Evolutionary conservation across 2,797 vertebrate species (phyloP), one percentile per base, ranked within the genome.

Genomic region (Podarcis lilfordi): DNA sequence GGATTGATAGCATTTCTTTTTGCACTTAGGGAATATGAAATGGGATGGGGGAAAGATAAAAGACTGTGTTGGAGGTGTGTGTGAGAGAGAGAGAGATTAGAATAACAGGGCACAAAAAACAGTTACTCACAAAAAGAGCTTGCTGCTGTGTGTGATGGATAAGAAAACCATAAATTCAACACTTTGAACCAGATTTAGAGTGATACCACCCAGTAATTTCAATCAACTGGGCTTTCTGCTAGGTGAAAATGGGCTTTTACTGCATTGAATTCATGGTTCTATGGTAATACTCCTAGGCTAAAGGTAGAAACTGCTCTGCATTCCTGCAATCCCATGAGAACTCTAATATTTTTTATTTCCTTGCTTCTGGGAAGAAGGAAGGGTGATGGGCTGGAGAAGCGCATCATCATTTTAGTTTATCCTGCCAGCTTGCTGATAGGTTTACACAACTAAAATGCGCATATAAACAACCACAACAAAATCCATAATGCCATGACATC

Each of bases 361-460:
- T 1, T 59, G 21, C 9, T 13, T 87, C 3, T n/a, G 19, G 82
- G 6, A 40, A 10, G 80, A 27, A 61, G 59, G 5, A 61, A 21
- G 59, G 59, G 19, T 45, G 7, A 23, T 82, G 45, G 9, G 29
- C 55, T 61, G 10, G 1, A 69, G 87, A 45, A 86, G 50, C 3
- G 21, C 21, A 86, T 29, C 35, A 37, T 71, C 13, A 80, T 55
- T 68, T 86, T 25, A 83, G 1, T 35, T 40, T n/a, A 25, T 4
- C 13, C 82, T 32, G 10, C 79, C 29, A 86, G 55, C 17, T 13
- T 82, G 13, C 27, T 32, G 55, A 29, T 40, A 76, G 6, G 15
- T 85, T 43, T 64, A 35, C 19, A 61, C 29, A 29, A 8, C 17
- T 89, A 82, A 89, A 91, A 87, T 50, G 72, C 69, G 37, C 82